Conservation (phyloP, 2,888 invertebrate genomes). For the Ecliptopera silaceata region DNA sequence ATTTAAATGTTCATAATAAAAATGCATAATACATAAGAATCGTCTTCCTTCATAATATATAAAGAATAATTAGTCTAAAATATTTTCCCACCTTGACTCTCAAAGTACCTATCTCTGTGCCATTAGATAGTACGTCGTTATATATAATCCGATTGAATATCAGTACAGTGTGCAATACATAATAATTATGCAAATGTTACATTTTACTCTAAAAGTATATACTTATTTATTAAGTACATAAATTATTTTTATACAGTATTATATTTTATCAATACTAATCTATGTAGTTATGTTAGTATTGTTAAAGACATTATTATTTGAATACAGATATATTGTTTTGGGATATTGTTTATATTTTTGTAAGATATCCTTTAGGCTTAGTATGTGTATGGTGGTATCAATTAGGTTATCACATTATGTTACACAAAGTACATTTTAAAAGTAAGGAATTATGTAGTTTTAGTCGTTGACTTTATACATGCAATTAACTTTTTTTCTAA, state of each 20-base stretch:
- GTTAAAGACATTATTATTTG: slow-evolving; percentile 37
- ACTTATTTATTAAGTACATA: not conserved
- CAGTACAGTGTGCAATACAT: slow-evolving; percentile 18
- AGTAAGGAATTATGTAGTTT: slow-evolving; percentile 13
- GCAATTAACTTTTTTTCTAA: not conserved
- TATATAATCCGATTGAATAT: not conserved
- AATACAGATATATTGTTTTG: too few relatives aligned
- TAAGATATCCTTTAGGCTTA: slow-evolving; percentile 40
- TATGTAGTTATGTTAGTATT: slow-evolving; percentile 22
- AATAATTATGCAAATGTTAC: slow-evolving; percentile 11
- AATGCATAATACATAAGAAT: slow-evolving; percentile 38
- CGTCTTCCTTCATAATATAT: slow-evolving; percentile 58
- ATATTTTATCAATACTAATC: not conserved
- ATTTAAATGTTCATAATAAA: slow-evolving; percentile 11
- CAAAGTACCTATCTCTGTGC: slow-evolving; percentile 56
- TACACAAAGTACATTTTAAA: slow-evolving; percentile 13
- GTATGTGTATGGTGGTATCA: slow-evolving; percentile 60
- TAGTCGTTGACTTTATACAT: not conserved
- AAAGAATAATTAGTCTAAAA: slow-evolving; percentile 8
- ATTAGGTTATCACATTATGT: slow-evolving; percentile 43
- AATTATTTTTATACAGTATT: slow-evolving; percentile 25
- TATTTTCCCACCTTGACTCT: slow-evolving; percentile 59
- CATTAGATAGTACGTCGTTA: slow-evolving; percentile 45
- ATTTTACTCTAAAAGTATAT: not conserved
- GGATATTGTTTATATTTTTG: slow-evolving; percentile 65